Evolutionary conservation across 2,113 vertebrate genomes (phyloP).

Genomic region (Pygathrix nemaeus): DNA sequence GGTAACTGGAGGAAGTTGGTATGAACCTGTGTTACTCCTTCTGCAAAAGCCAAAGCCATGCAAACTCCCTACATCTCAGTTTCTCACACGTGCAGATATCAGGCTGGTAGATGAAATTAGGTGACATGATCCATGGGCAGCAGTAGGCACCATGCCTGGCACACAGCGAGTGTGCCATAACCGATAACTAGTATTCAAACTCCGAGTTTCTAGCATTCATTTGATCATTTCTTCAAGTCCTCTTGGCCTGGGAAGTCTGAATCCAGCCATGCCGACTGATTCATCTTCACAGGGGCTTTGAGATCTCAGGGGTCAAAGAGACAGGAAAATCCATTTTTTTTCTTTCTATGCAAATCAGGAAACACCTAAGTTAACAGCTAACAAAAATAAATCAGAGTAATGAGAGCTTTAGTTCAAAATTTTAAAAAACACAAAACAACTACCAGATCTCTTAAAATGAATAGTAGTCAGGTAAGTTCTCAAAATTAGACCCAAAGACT

Average conservation of each 20-base stretch:
- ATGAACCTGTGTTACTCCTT: no score
- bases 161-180: rapidly evolving
- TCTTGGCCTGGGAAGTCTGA: not conserved
- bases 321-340: not conserved
- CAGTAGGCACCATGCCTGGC: not conserved
- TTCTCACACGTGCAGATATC: not conserved
- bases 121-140: not conserved
- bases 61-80: not conserved
- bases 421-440: not conserved
- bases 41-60: no score
- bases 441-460: not conserved
- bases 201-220: not conserved
- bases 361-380: not conserved
- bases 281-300: not conserved
- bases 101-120: not conserved
- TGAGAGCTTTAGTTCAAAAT: not conserved
- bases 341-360: not conserved
- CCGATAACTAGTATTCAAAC: no score
- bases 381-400: not conserved
- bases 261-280: not conserved
- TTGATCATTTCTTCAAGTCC: not conserved
- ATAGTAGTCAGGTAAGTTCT: not conserved
- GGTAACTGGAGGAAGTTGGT: not conserved
- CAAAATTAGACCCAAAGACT: not conserved
- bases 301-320: not conserved